Evolutionary conservation across 2,888 invertebrate genomes (phyloP).

Genomic region (Apodemia zela): DNA sequence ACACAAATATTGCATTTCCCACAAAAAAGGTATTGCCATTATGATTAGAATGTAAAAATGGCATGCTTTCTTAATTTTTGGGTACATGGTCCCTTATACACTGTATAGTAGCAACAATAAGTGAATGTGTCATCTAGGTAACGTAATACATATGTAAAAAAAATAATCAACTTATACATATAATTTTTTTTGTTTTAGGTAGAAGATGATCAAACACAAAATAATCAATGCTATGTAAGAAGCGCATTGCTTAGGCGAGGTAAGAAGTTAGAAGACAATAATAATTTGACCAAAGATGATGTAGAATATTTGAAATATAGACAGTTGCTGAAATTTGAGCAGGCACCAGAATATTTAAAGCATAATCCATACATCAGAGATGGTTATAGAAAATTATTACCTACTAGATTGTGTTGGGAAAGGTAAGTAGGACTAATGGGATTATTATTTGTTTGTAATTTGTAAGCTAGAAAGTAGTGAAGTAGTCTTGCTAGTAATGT

Average conservation of each 20-base stretch:
- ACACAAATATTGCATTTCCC: too few relatives aligned
- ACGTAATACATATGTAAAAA: neutral
- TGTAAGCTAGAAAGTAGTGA: too few relatives aligned
- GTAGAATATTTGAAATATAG: conserved; percentile 71
- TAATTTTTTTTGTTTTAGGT: conserved; percentile 39
- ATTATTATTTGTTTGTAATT: neutral
- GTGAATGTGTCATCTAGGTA: neutral
- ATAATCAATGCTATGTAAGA: conserved; percentile 45
- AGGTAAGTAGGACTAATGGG: conserved; percentile 79
- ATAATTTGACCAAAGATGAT: conserved; percentile 69
- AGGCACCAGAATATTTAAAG: conserved; percentile 91
- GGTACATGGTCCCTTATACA: too few relatives aligned
- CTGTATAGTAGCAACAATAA: too few relatives aligned
- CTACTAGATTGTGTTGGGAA: conserved; percentile 91
- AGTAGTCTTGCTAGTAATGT: too few relatives aligned
- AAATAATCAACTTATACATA: conserved; percentile 18
- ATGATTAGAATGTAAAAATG: too few relatives aligned
- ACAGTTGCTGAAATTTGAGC: conserved; percentile 67
- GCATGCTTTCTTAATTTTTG: too few relatives aligned
- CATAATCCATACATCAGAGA: conserved; percentile 92
- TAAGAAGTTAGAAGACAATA: conserved; percentile 70
- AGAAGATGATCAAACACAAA: conserved; percentile 51
- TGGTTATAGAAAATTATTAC: conserved; percentile 91
- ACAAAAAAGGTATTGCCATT: too few relatives aligned
- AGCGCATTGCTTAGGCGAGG: conserved; percentile 55